Percentiles rank a stretch among this genome's conserved stretches.
phyloP scores from a whole-genome alignment of 2,113 vertebrate genomes.

The Poeciliopsis occidentalis region DNA sequence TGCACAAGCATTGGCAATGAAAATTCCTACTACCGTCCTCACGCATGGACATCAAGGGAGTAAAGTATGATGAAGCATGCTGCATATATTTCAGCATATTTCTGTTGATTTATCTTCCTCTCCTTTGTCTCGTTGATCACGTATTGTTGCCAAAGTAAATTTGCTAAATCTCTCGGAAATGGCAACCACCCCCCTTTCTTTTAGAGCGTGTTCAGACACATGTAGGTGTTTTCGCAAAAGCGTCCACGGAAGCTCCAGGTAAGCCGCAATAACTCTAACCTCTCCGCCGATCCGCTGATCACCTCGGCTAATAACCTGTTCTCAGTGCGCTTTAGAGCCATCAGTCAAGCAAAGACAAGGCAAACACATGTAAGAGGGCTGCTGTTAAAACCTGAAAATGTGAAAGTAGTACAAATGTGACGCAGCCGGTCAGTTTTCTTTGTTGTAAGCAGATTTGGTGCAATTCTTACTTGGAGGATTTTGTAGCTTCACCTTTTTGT shows the following conservation, averaged over 20 bases:
- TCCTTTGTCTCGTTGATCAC: conserved; percentile 15
- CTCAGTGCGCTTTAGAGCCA: conserved; percentile 27
- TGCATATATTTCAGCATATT: conserved; percentile 17
- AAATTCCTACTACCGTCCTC: conserved; percentile 45
- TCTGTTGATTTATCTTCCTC: conserved; percentile 10
- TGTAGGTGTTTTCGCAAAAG: conserved; percentile 15
- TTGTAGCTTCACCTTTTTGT: too few species aligned
- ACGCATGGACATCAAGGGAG: conserved; percentile 29
- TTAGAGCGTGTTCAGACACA: conserved; percentile 16
- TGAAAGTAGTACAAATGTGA: too few species aligned
- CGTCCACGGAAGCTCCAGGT: conserved; percentile 23
- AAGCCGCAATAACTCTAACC: conserved; percentile 30
- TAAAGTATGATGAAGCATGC: conserved; percentile 5
- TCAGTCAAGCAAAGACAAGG: conserved; percentile 41
- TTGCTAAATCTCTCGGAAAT: conserved; percentile 20
- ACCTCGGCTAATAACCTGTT: conserved; percentile 48
- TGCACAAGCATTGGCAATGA: conserved; percentile 50
- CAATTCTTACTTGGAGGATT: too few species aligned
- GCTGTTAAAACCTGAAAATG: background rate
- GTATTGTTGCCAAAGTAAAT: conserved; percentile 17
- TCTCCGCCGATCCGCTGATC: conserved; percentile 17
- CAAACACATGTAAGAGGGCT: conserved; percentile 13
- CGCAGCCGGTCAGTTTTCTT: too few species aligned
- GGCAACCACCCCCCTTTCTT: conserved; percentile 2
- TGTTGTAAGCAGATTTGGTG: too few species aligned